Base-by-base conservation (phyloP, 2,113 vertebrate species). In the Grantiella picta region DNA sequence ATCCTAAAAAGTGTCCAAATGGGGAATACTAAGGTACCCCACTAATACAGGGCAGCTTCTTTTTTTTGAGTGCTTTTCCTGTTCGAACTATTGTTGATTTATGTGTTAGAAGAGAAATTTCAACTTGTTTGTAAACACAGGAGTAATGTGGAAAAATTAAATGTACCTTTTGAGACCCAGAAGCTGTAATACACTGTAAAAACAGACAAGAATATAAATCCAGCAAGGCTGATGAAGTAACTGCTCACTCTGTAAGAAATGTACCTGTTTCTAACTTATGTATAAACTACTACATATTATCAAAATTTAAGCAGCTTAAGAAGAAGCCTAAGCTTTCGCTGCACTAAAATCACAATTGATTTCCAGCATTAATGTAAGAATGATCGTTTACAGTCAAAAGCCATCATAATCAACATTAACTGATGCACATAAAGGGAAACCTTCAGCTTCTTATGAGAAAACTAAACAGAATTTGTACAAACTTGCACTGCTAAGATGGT, bases 341-440 rank as follows among this genome's bases (percentile, higher is more conserved):
- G 15, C 56, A 79, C 56, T 82, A 94, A 88, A 97, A 93, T 76
- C 77, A 90, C 69, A 80, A 92, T 86, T 84, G 35, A 83, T 95
- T 97, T 94, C 52, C 80, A 92, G 82, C 71, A 59, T 77, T 96
- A 87, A 53, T 33, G 24, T 36, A 95, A 86, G 69, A 97, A 94
- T 47, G 57, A 76, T 35, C 95, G 94, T 90, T 96, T 95, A 95
- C 53, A 95, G 80, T 52, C 85, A 86, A 81, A 42, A 95, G 33
- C 44, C 44, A 52, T 28, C 83, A 70, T 36, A 81, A 84, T 84
- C 52, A 91, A 88, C 47, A 86, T 38, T 45, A 73, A 83, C n/a
- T 92, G 93, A 96, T 40, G 50, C 65, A 92, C 14, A 69, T n/a
- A 72, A 73, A 29, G 3, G 33, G 18, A 40, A 91, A 70, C 31